Conservation (phyloP, 2,113 vertebrate genomes). For the Onychostruthus taczanowskii region DNA sequence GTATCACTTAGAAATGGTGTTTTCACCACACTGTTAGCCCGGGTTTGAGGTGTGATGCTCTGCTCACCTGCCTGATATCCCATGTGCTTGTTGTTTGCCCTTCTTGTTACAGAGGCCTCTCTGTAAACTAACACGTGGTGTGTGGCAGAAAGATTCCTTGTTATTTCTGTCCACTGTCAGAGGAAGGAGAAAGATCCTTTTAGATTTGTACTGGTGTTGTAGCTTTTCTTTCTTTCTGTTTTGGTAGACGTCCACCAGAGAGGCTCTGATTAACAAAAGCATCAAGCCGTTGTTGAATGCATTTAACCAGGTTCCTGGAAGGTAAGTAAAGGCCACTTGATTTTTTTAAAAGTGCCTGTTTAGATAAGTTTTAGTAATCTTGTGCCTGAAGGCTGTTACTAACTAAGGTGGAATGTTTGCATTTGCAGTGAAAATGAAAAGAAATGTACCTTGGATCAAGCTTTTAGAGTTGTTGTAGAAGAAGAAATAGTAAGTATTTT, state of each 20-base stretch:
- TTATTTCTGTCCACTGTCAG: background rate
- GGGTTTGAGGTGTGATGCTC: background rate
- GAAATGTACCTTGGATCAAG: conserved; percentile 93
- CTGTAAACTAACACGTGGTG: fast-evolving
- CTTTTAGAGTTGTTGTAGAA: conserved; percentile 89
- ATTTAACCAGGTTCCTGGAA: conserved; percentile 89
- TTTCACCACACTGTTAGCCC: background rate
- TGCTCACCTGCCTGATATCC: fast-evolving
- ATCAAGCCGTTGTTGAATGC: conserved; percentile 82
- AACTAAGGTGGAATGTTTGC: conserved; percentile 1
- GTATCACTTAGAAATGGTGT: fast-evolving
- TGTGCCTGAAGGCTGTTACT: background rate
- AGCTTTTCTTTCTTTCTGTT: conserved; percentile 4
- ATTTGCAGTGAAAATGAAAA: conserved; percentile 93
- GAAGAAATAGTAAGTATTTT: conserved; percentile 91
- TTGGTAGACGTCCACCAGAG: conserved; percentile 82
- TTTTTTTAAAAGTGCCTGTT: background rate
- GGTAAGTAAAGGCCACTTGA: conserved; percentile 72
- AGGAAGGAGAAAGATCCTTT: background rate
- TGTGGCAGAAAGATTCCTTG: background rate
- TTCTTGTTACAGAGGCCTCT: background rate
- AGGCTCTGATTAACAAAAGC: conserved; percentile 80
- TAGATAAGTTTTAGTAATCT: background rate
- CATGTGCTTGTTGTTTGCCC: background rate
- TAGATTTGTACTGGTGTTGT: background rate